Base-by-base conservation (phyloP, 2,113 vertebrate species). In the Amphilophus citrinellus region DNA sequence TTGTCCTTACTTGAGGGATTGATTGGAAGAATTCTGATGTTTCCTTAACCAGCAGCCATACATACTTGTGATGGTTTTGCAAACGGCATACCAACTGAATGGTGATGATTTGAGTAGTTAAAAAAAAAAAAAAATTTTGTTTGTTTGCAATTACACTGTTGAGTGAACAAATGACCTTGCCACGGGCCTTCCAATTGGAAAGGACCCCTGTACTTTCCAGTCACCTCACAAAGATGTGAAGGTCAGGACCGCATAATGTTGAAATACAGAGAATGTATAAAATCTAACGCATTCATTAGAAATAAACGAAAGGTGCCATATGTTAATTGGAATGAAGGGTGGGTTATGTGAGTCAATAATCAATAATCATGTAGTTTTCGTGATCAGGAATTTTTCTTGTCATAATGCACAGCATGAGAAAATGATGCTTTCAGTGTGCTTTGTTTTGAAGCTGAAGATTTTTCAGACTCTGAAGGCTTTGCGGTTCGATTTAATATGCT, bases 21-120 rank as follows among this genome's bases (percentile, higher is more conserved):
- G 94, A 95, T 95, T 95, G 86, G 87, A 92, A 80, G 84, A 90
- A 92, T 58, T 77, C 90, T 88, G 94, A 94, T 94, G 84, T 92
- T 86, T 89, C 82, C 47, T 35, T 94, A 95, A 96, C 93, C 94
- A 95, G 93, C 94, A 94, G 92, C 66, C 47, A 1, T 32, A 30
- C 8, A n/a, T n/a, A 22, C 77, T 53, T 30, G 47, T 63, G 76
- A 88, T 39, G 10, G 75, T 73, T 78, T 93, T 88, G 87, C 60
- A 85, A 91, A 89, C 87, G 20, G 71, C 83, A 87, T 92, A 92
- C 80, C 83, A n/a, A 53, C 35, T 73, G 22, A 62, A 88, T 93
- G 83, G 86, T 88, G 92, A 94, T 85, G 85, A 88, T 82, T 86
- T 59, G 71, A 89, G 76, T 79, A 80, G 63, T 5, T 14, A 6